Percentiles rank a stretch among this genome's conserved stretches.
These are phyloP conservation scores for Gallinago jamesoni DNA, from an alignment of 2,113 vertebrate species.

Conservation along the genomic window DNA sequence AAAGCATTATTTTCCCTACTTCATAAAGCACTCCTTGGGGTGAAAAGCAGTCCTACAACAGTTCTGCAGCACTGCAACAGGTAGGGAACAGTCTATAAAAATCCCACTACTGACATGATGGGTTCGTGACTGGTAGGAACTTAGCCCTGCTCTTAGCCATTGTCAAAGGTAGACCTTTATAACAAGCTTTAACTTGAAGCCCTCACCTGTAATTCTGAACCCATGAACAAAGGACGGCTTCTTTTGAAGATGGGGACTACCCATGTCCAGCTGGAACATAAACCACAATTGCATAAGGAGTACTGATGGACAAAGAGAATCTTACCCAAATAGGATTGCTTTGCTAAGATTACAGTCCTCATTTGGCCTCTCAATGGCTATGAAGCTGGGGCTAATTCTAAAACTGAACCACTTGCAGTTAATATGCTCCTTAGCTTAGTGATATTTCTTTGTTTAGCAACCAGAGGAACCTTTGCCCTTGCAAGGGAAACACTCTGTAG, in stretches of 20 bases:
- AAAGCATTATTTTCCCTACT: neutral
- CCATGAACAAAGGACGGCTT: neutral
- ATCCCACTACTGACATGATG: neutral
- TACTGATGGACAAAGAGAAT: neutral
- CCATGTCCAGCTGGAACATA: neutral
- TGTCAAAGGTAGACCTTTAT: neutral
- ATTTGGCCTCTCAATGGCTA: neutral
- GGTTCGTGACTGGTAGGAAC: neutral
- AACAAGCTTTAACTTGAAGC: neutral
- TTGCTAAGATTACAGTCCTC: neutral
- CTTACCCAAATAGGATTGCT: neutral
- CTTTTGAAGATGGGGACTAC: neutral
- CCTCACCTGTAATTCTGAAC: neutral
- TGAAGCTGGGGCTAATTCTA: neutral
- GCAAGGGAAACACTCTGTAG: neutral
- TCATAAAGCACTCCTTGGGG: neutral
- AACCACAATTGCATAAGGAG: neutral
- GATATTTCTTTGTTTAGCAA: neutral
- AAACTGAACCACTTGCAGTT: neutral
- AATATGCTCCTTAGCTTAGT: neutral
- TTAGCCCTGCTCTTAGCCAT: neutral
- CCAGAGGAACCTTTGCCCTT: neutral
- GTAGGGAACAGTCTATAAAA: neutral
- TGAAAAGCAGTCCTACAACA: neutral
- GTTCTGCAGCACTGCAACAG: neutral